phyloP scores from a whole-genome alignment of 2,888 invertebrate genomes.

The Rhagonycha lutea region DNA sequence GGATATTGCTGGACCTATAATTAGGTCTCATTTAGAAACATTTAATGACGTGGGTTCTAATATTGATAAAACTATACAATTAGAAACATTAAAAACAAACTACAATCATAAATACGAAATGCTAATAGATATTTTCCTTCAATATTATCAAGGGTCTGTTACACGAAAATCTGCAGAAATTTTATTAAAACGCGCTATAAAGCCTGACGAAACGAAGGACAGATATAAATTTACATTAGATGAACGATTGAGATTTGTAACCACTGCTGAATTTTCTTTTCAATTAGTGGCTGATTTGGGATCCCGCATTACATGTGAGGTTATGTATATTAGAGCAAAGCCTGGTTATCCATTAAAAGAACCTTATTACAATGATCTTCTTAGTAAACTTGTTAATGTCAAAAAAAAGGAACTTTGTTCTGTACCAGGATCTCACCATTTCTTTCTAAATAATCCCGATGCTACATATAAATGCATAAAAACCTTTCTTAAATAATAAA shows the following conservation, averaged over 20 bases:
- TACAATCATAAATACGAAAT: constrained; percentile 76
- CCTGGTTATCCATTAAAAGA: constrained; percentile 73
- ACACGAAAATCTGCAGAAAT: constrained; percentile 70
- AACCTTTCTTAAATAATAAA: background rate
- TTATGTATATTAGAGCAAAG: constrained; percentile 76
- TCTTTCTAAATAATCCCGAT: constrained; percentile 9
- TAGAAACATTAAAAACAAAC: constrained; percentile 66
- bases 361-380: constrained; percentile 66
- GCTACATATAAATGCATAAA: background rate
- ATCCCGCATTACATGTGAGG: constrained; percentile 71
- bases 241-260: constrained; percentile 72
- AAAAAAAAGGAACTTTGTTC: background rate
- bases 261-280: constrained; percentile 70
- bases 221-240: constrained; percentile 67
- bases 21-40: constrained; percentile 61
- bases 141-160: constrained; percentile 75
- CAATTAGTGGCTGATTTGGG: constrained; percentile 73
- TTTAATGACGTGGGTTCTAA: constrained; percentile 61
- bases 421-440: constrained; percentile 2
- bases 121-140: constrained; percentile 73
- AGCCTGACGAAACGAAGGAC: constrained; percentile 52
- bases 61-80: constrained; percentile 73
- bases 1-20: constrained; percentile 78
- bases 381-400: constrained; percentile 57
- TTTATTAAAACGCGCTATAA: constrained; percentile 78